Evolutionary conservation across 2,888 invertebrate genomes (phyloP), one percentile per base, ranked within the genome.

Genomic region (Seira musarum): DNA sequence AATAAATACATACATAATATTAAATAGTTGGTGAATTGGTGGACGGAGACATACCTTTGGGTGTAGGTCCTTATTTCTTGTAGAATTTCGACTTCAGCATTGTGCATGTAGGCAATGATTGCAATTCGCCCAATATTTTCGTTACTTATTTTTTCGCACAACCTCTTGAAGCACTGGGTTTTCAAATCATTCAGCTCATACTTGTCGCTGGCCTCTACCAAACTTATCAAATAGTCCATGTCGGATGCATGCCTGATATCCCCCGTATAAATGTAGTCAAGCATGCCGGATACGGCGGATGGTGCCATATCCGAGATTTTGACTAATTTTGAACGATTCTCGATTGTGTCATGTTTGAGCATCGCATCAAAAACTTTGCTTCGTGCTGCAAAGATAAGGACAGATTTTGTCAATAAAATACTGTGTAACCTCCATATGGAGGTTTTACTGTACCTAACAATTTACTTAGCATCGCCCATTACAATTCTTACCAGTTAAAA

Each of bases 241-340:
- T 82, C 81, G 2, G 77, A 69, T 13, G 73, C 66, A 17, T 78
- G 69, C 19, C 66, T 49, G n/a, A 82, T 78, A 83, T 90, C 91
- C 82, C 91, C 91, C 0, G 90, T 91, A 88, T 91, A 91, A 80
- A 91, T 89, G 84, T 91, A 91, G 46, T 91, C 88, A 24, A 91
- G 87, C 13, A 91, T 87, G 87, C 78, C 80, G 19, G 73, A 49
- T 10, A 85, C 78, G 88, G 88, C 1, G 89, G 88, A 17, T 89
- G 88, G 88, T 2, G 88, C 87, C 61, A 90, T 87, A 81, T 91
- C 90, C 13, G 88, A 84, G 60, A 91, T 87, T 69, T 90, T 89
- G 61, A 91, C 84, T 49, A 88, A 87, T 65, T 78, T 81, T n/a
- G 80, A 87, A 88, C 76, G 69, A 65, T 76, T 80, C 35, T 83